Base-by-base conservation (phyloP, 2,888 invertebrate genomes). In the Drosophila sordidula region DNA sequence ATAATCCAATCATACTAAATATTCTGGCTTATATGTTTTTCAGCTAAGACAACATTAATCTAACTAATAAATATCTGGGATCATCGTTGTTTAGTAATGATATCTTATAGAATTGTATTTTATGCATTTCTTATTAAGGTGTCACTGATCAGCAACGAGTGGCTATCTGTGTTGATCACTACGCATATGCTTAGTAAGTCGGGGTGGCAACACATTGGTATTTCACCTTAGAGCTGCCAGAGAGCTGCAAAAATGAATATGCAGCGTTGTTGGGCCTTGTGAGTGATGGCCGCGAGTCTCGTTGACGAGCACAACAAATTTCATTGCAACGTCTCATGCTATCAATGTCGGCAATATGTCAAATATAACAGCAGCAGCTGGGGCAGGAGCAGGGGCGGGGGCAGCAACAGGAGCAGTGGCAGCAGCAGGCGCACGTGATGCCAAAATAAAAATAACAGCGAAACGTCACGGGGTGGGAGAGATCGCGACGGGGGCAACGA, bases 221-320 rank as follows among this genome's bases (percentile, higher is more conserved):
- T 57, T 56, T 29, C 8, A 62, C 18, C 61, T 44, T 39, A 45
- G 50, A 55, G 41, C 56, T 38, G 22, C 22, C 22, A 22, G 22
- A 22, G 22, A 2, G 42, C 46, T 41, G n/a, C 6, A 6, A 42
- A 73, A 55, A 42, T 41, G 78, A 69, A 55, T 62, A 56, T 38
- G 61, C 51, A 51, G 47, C 46, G 47, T 73, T 61, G 63, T 26
- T 65, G 42, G 51, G 59, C 29, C 42, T 64, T 75, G 64, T 87
- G 75, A 75, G 56, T 75, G 75, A 89, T 84, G 70, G 72, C 61
- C 58, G 71, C 73, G 67, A 49, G 74, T 76, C 73, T 76, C 68
- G 82, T 76, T 89, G 89, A 90, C 82, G 87, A 82, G 85, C 80
- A 75, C 72, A 80, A 82, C 87, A 77, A 90, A 88, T 90, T 85